These are phyloP conservation scores for Morone saxatilis DNA, from an alignment of 2,113 vertebrate species.

Conservation along the genomic window DNA sequence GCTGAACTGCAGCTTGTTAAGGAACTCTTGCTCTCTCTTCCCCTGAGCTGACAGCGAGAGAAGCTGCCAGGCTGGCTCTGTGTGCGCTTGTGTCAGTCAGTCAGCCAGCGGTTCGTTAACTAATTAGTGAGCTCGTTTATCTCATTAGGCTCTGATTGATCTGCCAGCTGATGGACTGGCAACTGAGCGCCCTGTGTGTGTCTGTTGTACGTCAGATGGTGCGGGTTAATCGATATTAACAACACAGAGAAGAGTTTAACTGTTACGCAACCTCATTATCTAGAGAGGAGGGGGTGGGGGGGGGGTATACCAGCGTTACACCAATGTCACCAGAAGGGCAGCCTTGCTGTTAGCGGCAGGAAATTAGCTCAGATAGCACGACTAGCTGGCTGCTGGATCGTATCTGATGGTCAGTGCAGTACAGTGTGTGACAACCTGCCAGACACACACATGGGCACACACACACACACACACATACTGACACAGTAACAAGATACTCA, in stretches of 20 bases:
- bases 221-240: slow-evolving; percentile 71
- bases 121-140: slow-evolving; percentile 78
- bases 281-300: neutral
- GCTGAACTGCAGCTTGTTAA: neutral
- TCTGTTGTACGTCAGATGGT: slow-evolving; percentile 55
- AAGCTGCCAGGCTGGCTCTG: slow-evolving; percentile 44
- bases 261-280: slow-evolving; percentile 73
- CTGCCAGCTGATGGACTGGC: slow-evolving; percentile 71
- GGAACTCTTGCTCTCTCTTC: neutral
- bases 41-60: slow-evolving; percentile 30
- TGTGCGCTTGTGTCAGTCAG: slow-evolving; percentile 53
- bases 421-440: neutral
- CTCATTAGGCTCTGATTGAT: slow-evolving; percentile 78
- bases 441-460: neutral
- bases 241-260: slow-evolving; percentile 73
- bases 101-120: slow-evolving; percentile 69
- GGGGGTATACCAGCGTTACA: slow-evolving; percentile 37
- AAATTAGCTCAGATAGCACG: slow-evolving; percentile 46
- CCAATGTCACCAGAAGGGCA: slow-evolving; percentile 74
- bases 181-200: slow-evolving; percentile 47
- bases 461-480: neutral
- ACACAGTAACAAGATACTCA: neutral
- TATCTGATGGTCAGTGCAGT: slow-evolving; percentile 6
- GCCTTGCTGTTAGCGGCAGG: slow-evolving; percentile 50
- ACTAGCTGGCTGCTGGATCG: slow-evolving; percentile 14